A percentile compares a stretch with the other conserved stretches of the same genome.
phyloP scores from a whole-genome alignment of 2,113 vertebrate species.

The Etheostoma spectabile region DNA sequence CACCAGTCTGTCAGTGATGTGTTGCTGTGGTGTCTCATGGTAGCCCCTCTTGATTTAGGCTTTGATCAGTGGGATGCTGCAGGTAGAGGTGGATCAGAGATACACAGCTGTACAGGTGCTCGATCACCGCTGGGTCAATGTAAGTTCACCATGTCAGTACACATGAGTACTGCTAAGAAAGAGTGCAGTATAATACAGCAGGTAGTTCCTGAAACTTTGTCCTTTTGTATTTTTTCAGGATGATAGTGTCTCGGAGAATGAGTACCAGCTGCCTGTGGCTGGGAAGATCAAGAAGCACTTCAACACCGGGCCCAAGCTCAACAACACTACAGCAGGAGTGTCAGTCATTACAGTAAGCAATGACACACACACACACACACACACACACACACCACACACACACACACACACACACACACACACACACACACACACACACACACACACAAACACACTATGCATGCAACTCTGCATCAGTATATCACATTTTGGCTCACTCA shows the following conservation, averaged over 20 bases:
- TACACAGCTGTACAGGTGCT: slow-evolving; percentile 94
- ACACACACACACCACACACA: slow-evolving; percentile 1
- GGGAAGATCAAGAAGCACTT: slow-evolving; percentile 98
- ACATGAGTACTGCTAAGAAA: not conserved
- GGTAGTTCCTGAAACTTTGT: slow-evolving; percentile 5
- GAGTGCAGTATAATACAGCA: not conserved
- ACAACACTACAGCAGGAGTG: slow-evolving; percentile 93
- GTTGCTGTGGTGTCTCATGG: not conserved
- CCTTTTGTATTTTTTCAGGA: slow-evolving; percentile 83
- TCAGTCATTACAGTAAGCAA: slow-evolving; percentile 97
- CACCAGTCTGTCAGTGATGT: slow-evolving; percentile 8
- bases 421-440: not conserved
- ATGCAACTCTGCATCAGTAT: slow-evolving; percentile 21
- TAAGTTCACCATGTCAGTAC: slow-evolving; percentile 81
- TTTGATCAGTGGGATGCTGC: slow-evolving; percentile 95
- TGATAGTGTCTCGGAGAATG: slow-evolving; percentile 90
- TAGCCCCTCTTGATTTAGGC: slow-evolving; percentile 80
- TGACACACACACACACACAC: not conserved
- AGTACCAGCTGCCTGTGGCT: slow-evolving; percentile 93
- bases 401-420: not conserved
- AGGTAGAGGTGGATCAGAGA: slow-evolving; percentile 92
- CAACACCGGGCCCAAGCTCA: slow-evolving; percentile 91
- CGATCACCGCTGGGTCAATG: slow-evolving; percentile 96
- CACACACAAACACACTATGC: too few species aligned
- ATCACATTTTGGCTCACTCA: not conserved